These are phyloP conservation scores for Trileptium ribeirensis DNA, from an alignment of 2,888 invertebrate genomes.

Conservation along the genomic window DNA sequence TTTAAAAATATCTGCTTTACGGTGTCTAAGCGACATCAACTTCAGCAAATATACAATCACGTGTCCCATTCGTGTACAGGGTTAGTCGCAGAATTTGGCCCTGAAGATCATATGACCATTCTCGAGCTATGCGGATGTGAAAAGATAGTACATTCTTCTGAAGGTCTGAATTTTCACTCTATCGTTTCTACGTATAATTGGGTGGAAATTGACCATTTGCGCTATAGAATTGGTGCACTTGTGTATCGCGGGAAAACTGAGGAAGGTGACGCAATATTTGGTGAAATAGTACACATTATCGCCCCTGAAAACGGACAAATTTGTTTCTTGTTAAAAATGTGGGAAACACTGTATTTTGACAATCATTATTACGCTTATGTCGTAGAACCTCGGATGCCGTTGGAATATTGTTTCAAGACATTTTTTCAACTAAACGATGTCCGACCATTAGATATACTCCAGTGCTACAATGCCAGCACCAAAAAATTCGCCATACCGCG, in stretches of 20 bases:
- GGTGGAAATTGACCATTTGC: not conserved
- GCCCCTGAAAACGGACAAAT: not conserved
- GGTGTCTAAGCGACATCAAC: not conserved
- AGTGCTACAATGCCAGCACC: too few relatives aligned
- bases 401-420: too few relatives aligned
- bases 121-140: not conserved
- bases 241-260: too few relatives aligned
- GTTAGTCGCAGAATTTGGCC: not conserved
- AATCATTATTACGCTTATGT: not conserved
- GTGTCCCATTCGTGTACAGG: not conserved
- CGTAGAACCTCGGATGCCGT: not conserved
- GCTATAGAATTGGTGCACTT: not conserved
- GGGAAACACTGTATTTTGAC: not conserved
- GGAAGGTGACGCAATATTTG: not conserved
- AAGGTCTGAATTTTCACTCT: not conserved
- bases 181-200: not conserved
- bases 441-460: too few relatives aligned
- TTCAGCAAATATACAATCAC: not conserved
- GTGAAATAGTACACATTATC: not conserved
- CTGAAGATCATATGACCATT: not conserved
- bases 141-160: not conserved
- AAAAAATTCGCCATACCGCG: too few relatives aligned
- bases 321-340: not conserved
- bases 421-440: too few relatives aligned
- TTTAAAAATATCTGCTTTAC: not conserved